Percentiles rank a stretch among this genome's conserved stretches.
Conservation (phyloP, 1,140 invertebrate genomes). For the Drosophila ficusphila region DNA sequence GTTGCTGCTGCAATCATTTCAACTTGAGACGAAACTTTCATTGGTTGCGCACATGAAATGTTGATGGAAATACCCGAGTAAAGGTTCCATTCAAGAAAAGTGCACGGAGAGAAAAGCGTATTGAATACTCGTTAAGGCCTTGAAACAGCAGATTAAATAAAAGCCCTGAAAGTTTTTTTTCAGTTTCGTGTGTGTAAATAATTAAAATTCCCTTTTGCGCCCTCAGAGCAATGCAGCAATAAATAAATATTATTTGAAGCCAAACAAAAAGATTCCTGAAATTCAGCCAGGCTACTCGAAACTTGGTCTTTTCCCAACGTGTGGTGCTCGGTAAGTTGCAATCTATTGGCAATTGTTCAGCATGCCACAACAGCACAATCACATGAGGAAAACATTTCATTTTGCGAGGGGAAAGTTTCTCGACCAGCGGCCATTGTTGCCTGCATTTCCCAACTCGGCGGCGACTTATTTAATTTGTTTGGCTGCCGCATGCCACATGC, state of each 20-base stretch:
- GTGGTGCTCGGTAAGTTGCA: slow-evolving; percentile 6
- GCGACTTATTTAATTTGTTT: slow-evolving; percentile 51
- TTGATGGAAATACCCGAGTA: slow-evolving; percentile 13
- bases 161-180: no score
- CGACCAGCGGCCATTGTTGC: slow-evolving; percentile 31
- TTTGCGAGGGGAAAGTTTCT: slow-evolving; percentile 27
- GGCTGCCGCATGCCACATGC: slow-evolving; percentile 21
- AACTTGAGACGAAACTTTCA: slow-evolving; percentile 38
- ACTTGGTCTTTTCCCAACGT: background rate
- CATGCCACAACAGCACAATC: slow-evolving; percentile 32
- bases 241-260: background rate
- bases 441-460: background rate
- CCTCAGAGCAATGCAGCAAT: no score
- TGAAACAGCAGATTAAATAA: no score
- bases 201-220: no score
- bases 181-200: no score
- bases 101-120: slow-evolving; percentile 2
- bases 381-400: slow-evolving; percentile 30
- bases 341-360: slow-evolving; percentile 47
- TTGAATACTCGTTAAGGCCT: accelerated
- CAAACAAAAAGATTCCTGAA: background rate
- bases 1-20: slow-evolving; percentile 51
- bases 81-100: background rate
- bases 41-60: slow-evolving; percentile 28
- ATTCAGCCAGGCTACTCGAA: background rate